phyloP scores from a whole-genome alignment of 2,113 vertebrate genomes.

The Urocynchramus pylzowi region DNA sequence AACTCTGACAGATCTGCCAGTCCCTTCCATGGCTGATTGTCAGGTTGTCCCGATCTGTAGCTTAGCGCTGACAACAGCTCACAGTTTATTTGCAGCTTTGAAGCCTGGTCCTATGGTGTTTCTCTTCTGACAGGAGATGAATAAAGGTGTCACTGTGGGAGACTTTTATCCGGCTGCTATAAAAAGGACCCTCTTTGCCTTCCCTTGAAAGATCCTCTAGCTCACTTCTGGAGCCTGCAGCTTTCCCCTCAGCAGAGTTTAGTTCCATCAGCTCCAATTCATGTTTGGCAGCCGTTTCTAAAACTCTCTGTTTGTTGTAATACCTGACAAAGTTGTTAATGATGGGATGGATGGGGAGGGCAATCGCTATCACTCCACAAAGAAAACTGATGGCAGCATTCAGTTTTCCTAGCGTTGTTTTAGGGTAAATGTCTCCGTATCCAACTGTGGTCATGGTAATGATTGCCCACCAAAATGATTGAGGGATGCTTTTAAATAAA shows the following conservation, averaged over 20 bases:
- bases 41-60: neutral
- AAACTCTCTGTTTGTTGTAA: slow-evolving; percentile 93
- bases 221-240: slow-evolving; percentile 35
- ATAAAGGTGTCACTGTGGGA: slow-evolving; percentile 85
- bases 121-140: slow-evolving; percentile 80
- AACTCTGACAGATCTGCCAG: neutral
- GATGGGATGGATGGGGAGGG: slow-evolving; percentile 95
- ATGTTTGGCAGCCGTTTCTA: slow-evolving; percentile 93
- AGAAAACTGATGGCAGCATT: slow-evolving; percentile 96
- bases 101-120: slow-evolving; percentile 76
- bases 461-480: slow-evolving; percentile 99
- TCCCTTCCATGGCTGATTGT: neutral
- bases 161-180: slow-evolving; percentile 72
- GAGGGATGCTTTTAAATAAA: slow-evolving; percentile 96
- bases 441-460: slow-evolving; percentile 99
- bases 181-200: slow-evolving; percentile 34
- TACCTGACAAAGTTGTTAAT: slow-evolving; percentile 97
- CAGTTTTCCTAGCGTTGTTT: slow-evolving; percentile 93
- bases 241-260: slow-evolving; percentile 72
- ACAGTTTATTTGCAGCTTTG: slow-evolving; percentile 77
- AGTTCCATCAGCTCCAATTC: slow-evolving; percentile 94
- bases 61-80: neutral
- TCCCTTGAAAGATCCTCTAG: slow-evolving; percentile 49
- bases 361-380: slow-evolving; percentile 94
- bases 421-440: slow-evolving; percentile 96